Evolutionary conservation across 2,113 vertebrate genomes (phyloP).

Genomic region (Brachionichthys hirsutus): DNA sequence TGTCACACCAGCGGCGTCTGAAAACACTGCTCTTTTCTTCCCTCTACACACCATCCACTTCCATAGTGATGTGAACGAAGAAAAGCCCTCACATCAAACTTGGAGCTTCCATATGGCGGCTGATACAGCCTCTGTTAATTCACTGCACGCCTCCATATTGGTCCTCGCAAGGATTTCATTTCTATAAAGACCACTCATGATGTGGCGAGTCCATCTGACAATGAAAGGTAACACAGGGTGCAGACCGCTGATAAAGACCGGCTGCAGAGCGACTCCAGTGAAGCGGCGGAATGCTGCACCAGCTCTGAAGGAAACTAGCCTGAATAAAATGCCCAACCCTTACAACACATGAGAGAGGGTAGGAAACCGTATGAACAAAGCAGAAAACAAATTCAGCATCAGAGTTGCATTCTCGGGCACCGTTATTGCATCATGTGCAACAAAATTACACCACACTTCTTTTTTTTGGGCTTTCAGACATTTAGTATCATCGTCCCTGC

Average conservation of each 20-base stretch:
- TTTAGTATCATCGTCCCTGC: constrained; percentile 14
- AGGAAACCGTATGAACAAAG: constrained; percentile 38
- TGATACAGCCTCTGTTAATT: constrained; percentile 32
- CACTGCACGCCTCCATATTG: constrained; percentile 35
- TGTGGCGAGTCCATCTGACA: constrained; percentile 69
- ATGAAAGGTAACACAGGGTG: constrained; percentile 72
- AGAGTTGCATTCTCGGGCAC: constrained; percentile 36
- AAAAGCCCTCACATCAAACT: constrained; percentile 27
- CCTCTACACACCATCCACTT: constrained; percentile 18
- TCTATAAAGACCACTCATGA: constrained; percentile 70
- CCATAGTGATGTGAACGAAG: constrained; percentile 31
- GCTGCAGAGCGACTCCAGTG: constrained; percentile 52
- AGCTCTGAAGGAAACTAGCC: constrained; percentile 64
- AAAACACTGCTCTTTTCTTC: constrained; percentile 25
- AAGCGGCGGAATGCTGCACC: constrained; percentile 58
- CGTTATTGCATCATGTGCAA: constrained; percentile 51
- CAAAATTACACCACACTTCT: constrained; percentile 13
- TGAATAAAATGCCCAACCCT: constrained; percentile 66
- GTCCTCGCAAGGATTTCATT: constrained; percentile 50
- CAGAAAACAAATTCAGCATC: constrained; percentile 34
- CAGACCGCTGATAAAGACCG: constrained; percentile 67
- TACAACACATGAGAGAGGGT: constrained; percentile 44
- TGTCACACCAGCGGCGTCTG: constrained; percentile 19
- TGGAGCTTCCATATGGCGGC: constrained; percentile 13
- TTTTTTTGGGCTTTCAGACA: constrained; percentile 27